phyloP scores from a whole-genome alignment of 2,888 invertebrate species.

The Abscondita cerata region DNA sequence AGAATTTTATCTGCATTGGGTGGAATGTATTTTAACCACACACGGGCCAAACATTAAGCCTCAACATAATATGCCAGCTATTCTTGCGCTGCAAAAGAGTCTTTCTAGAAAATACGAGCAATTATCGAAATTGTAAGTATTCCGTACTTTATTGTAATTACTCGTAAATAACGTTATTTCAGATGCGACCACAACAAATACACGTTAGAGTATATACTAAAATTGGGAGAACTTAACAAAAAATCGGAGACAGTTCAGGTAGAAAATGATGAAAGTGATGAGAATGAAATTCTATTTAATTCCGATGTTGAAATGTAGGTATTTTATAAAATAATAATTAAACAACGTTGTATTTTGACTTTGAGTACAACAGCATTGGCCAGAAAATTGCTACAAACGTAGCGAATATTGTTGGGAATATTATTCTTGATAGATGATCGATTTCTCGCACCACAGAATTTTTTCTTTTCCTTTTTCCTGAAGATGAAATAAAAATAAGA shows the following conservation, averaged over 20 bases:
- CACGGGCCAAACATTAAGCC: constrained; percentile 66
- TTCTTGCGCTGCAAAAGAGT: constrained; percentile 80
- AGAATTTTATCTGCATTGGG: constrained; percentile 89
- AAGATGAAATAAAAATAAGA: constrained; percentile 34
- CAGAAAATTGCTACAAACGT: constrained; percentile 80
- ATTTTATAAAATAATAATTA: neutral
- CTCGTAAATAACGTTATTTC: constrained; percentile 40
- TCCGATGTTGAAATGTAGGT: constrained; percentile 22
- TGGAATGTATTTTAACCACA: constrained; percentile 69
- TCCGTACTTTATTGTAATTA: constrained; percentile 12
- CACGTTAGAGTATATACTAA: constrained; percentile 71
- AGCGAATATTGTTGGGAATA: constrained; percentile 80
- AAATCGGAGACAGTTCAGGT: constrained; percentile 47
- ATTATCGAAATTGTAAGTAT: constrained; percentile 82
- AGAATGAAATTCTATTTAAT: constrained; percentile 27
- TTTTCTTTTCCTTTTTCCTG: constrained; percentile 72
- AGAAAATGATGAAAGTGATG: constrained; percentile 45
- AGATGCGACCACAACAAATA: constrained; percentile 93
- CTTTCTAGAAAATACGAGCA: constrained; percentile 80
- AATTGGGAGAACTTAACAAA: constrained; percentile 59
- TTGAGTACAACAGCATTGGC: constrained; percentile 72
- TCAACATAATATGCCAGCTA: constrained; percentile 68
- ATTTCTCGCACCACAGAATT: constrained; percentile 81
- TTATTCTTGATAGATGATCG: constrained; percentile 76
- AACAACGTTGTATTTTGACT: constrained; percentile 21